A percentile compares a stretch with the other conserved stretches of the same genome.
phyloP scores from a whole-genome alignment of 1,140 invertebrate species.

The Scaptomyza pallida region DNA sequence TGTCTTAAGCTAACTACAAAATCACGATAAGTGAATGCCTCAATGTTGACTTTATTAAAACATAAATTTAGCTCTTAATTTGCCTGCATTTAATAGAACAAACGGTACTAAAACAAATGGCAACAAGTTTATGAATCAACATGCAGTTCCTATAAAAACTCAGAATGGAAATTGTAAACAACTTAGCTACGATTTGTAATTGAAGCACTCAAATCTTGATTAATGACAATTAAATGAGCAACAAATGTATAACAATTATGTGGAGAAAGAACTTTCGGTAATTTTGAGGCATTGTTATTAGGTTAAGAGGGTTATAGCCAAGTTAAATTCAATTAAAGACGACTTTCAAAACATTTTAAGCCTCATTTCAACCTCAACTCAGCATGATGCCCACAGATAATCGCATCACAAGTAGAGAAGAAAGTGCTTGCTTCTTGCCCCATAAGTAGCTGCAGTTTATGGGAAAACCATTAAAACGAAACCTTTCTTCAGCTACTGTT shows the following conservation, averaged over 20 bases:
- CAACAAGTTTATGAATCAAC: no score
- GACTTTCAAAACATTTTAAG: constrained; percentile 65
- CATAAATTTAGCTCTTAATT: no score
- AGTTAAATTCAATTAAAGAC: constrained; percentile 69
- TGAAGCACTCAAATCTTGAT: constrained; percentile 38
- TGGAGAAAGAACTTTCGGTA: constrained; percentile 33
- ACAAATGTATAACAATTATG: constrained; percentile 14
- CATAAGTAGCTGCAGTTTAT: constrained; percentile 43
- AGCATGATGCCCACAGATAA: constrained; percentile 27
- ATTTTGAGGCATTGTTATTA: constrained; percentile 33
- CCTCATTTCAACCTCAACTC: constrained; percentile 42
- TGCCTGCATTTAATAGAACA: no score
- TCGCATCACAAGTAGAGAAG: constrained; percentile 34
- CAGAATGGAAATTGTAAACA: no score
- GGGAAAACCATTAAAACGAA: constrained; percentile 64
- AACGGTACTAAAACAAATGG: no score
- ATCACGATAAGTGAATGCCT: constrained; percentile 46
- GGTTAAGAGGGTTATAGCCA: constrained; percentile 5
- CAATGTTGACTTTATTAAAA: neutral
- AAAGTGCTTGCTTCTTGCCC: constrained; percentile 60
- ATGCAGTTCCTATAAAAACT: no score
- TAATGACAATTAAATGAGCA: constrained; percentile 40
- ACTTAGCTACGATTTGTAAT: no score
- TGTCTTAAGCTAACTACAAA: constrained; percentile 10
- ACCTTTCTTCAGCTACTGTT: constrained; percentile 40